Conservation (phyloP, 2,888 invertebrate species). For the Ryuthela nishihirai region DNA sequence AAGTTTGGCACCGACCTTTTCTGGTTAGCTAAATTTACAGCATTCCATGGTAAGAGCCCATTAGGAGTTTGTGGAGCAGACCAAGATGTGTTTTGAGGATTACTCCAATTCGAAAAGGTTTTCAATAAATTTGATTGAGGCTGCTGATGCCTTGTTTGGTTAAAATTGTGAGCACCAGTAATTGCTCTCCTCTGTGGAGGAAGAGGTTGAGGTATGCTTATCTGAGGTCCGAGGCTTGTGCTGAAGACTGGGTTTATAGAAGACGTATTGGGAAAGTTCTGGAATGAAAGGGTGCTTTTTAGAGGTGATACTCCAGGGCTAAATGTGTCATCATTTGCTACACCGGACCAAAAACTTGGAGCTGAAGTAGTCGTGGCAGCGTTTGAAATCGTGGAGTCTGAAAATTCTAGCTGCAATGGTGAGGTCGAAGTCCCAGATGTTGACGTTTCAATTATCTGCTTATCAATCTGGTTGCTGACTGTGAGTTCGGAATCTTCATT, state of each 20-base stretch:
- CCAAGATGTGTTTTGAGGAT: slow-evolving; percentile 35
- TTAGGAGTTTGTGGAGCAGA: slow-evolving; percentile 38
- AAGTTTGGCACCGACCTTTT: slow-evolving; percentile 41
- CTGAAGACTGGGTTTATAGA: slow-evolving; percentile 26
- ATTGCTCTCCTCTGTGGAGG: slow-evolving; percentile 40
- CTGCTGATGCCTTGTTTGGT: slow-evolving; percentile 33
- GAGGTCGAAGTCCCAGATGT: slow-evolving; percentile 25
- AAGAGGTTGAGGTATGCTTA: slow-evolving; percentile 41
- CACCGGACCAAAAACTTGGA: slow-evolving; percentile 48
- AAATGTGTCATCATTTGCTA: slow-evolving; percentile 48
- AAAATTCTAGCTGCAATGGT: slow-evolving; percentile 34
- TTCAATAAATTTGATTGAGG: slow-evolving; percentile 37
- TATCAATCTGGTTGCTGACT: slow-evolving; percentile 26
- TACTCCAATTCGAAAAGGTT: slow-evolving; percentile 34
- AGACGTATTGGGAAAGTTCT: slow-evolving; percentile 46
- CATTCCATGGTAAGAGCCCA: slow-evolving; percentile 37
- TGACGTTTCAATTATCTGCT: slow-evolving; percentile 25
- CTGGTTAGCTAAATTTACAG: slow-evolving; percentile 33
- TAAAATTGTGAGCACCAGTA: slow-evolving; percentile 41
- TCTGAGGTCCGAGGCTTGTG: slow-evolving; percentile 33
- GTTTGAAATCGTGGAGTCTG: slow-evolving; percentile 33
- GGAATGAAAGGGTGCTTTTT: slow-evolving; percentile 50
- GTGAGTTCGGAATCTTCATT: slow-evolving; percentile 28
- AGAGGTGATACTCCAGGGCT: slow-evolving; percentile 48
- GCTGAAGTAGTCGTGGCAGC: slow-evolving; percentile 29